Percentiles rank a stretch among this genome's conserved stretches.
These are phyloP conservation scores for Geotrupes spiniger DNA, from an alignment of 2,888 invertebrate species.

Conservation along the genomic window DNA sequence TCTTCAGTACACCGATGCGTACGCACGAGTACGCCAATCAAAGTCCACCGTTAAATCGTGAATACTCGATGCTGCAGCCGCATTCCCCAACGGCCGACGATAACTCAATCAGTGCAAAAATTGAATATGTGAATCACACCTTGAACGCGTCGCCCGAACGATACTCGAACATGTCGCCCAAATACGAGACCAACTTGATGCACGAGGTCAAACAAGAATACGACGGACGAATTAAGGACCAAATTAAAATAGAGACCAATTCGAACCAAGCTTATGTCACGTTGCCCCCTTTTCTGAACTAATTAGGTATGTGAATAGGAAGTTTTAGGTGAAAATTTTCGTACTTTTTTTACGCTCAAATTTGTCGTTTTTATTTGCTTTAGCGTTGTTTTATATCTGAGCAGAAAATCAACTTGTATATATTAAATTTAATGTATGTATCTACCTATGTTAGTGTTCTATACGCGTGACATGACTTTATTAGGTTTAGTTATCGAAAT, in stretches of 20 bases:
- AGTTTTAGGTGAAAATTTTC: background rate
- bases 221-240: conserved; percentile 45
- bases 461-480: too few relatives aligned
- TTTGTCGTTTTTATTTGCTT: background rate
- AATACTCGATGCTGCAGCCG: conserved; percentile 64
- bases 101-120: conserved; percentile 48
- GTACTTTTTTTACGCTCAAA: conserved; percentile 1
- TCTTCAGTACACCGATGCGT: conserved; percentile 63
- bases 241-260: conserved; percentile 42
- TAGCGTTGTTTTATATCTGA: background rate
- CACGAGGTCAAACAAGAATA: conserved; percentile 54
- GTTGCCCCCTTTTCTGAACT: conserved; percentile 77
- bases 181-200: conserved; percentile 58
- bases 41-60: conserved; percentile 61
- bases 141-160: conserved; percentile 54
- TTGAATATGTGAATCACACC: conserved; percentile 50
- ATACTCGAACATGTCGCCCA: conserved; percentile 60
- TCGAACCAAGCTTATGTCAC: conserved; percentile 64
- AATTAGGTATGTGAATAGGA: conserved; percentile 30
- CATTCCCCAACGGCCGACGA: conserved; percentile 57
- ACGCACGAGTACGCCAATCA: conserved; percentile 65
- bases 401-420: background rate
- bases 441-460: too few relatives aligned
- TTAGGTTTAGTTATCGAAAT: too few relatives aligned
- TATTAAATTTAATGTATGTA: too few relatives aligned